Evolutionary conservation across 2,888 invertebrate species (phyloP).

Genomic region (Rhaphigaster nebulosa): DNA sequence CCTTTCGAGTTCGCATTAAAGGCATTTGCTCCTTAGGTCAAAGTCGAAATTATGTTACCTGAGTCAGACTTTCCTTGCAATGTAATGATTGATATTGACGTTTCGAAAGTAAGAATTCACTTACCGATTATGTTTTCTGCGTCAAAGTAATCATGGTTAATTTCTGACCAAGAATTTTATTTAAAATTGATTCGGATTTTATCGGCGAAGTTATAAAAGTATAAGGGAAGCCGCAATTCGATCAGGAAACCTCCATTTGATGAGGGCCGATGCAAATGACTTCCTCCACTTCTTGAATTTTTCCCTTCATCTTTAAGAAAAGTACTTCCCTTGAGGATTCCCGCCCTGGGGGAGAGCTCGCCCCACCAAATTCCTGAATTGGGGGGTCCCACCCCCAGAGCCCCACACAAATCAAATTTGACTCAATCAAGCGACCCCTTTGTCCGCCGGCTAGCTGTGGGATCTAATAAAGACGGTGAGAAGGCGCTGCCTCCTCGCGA

Average conservation of each 20-base stretch:
- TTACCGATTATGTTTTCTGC: no score
- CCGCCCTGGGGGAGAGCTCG: neutral
- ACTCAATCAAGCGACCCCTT: conserved; percentile 58
- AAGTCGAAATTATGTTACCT: no score
- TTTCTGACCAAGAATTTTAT: neutral
- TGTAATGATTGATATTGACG: no score
- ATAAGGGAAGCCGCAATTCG: conserved; percentile 32
- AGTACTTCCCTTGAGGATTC: neutral
- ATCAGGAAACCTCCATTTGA: conserved; percentile 51
- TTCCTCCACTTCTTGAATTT: conserved; percentile 50
- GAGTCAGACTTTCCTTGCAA: no score
- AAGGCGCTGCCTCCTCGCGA: conserved; percentile 24
- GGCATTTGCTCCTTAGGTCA: no score
- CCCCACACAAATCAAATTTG: conserved; percentile 59
- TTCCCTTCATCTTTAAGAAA: conserved; percentile 47
- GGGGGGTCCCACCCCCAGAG: conserved; percentile 3
- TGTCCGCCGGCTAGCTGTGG: conserved; percentile 53
- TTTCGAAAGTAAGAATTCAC: no score
- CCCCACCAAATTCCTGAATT: conserved; percentile 42
- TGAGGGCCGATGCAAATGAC: conserved; percentile 51
- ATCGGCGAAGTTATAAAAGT: neutral
- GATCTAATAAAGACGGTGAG: conserved; percentile 57
- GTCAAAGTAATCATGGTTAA: no score
- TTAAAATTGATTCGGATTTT: neutral
- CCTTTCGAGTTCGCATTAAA: no score